phyloP scores from a whole-genome alignment of 2,113 vertebrate species.

The Psittacara wagleri region DNA sequence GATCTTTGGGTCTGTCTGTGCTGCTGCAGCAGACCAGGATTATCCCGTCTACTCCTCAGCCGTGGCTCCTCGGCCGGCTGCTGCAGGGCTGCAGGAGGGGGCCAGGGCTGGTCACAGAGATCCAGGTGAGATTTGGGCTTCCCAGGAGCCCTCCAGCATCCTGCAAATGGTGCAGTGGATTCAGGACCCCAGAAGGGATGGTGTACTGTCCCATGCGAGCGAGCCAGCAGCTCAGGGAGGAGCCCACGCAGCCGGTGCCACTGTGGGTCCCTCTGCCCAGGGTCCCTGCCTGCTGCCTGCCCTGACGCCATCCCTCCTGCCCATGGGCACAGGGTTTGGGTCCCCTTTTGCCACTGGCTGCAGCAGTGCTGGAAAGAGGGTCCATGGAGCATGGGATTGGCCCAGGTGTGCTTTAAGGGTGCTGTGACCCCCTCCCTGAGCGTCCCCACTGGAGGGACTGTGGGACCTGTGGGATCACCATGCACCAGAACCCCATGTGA shows the following conservation, averaged over 20 bases:
- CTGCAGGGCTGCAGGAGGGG: neutral
- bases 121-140: neutral
- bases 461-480: neutral
- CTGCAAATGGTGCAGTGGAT: rapidly evolving
- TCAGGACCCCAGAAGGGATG: rapidly evolving
- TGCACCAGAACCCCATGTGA: rapidly evolving
- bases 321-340: rapidly evolving
- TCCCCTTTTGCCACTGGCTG: neutral
- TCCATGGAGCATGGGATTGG: neutral
- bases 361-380: neutral
- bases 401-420: rapidly evolving
- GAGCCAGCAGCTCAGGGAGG: neutral
- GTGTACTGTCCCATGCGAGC: rapidly evolving
- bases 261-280: neutral
- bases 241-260: rapidly evolving
- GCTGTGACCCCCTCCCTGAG: rapidly evolving
- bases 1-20: neutral
- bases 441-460: rapidly evolving
- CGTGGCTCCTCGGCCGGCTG: rapidly evolving
- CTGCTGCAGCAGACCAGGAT: neutral
- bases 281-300: neutral
- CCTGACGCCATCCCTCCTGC: rapidly evolving
- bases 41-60: rapidly evolving
- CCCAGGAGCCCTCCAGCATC: neutral
- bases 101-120: rapidly evolving